These are phyloP conservation scores for Clusia tigrina DNA, from an alignment of 2,888 invertebrate species.

Conservation along the genomic window DNA sequence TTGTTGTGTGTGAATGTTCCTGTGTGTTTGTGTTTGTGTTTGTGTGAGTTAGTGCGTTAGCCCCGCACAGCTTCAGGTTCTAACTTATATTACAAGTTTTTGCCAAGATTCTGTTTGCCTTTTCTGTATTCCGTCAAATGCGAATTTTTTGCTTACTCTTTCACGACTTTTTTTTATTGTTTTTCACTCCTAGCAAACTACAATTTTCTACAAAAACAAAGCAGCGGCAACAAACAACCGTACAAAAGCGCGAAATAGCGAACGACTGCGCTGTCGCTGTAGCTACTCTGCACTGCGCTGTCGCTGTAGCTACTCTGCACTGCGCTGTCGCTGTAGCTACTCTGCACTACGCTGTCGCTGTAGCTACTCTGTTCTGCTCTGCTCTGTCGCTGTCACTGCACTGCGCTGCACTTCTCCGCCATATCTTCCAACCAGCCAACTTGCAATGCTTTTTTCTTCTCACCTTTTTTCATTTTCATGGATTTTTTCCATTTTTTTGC, in stretches of 20 bases:
- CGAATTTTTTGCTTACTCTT: slow-evolving; percentile 22
- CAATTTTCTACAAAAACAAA: slow-evolving; percentile 23
- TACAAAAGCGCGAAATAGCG: slow-evolving; percentile 9
- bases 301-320: neutral
- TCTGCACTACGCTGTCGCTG: neutral
- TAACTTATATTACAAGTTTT: slow-evolving; percentile 46
- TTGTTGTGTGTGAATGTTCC: slow-evolving; percentile 1
- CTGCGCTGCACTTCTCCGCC: slow-evolving; percentile 5
- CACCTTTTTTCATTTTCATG: slow-evolving; percentile 25
- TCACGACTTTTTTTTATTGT: slow-evolving; percentile 12
- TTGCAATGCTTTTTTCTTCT: slow-evolving; percentile 21
- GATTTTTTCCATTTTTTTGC: slow-evolving; percentile 18
- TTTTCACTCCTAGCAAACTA: too few relatives aligned
- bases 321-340: neutral
- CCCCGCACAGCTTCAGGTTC: slow-evolving; percentile 46
- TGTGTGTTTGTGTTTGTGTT: slow-evolving; percentile 36
- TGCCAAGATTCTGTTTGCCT: slow-evolving; percentile 32
- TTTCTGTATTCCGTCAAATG: slow-evolving; percentile 22
- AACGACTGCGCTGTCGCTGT: slow-evolving; percentile 4
- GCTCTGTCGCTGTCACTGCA: neutral
- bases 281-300: neutral
- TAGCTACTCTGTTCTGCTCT: neutral
- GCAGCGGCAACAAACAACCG: slow-evolving; percentile 1
- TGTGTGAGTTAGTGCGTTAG: slow-evolving; percentile 48
- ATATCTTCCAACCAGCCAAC: slow-evolving; percentile 17